Percentiles rank a stretch among this genome's conserved stretches.
Evolutionary conservation across 2,888 invertebrate genomes (phyloP).

Genomic region (Drosophila birchii): DNA sequence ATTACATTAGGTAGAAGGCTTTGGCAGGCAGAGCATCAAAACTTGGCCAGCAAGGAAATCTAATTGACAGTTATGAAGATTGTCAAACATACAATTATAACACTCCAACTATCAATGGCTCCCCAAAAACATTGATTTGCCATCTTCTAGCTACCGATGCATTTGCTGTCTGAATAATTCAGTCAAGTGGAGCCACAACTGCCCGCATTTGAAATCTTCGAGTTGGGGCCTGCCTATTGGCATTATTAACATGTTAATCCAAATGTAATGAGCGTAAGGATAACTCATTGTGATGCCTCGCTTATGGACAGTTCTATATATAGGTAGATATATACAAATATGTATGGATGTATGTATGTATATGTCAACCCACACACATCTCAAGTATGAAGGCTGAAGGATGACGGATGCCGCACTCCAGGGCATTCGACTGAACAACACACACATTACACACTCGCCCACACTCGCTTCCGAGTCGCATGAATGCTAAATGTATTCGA

Average conservation of each 20-base stretch:
- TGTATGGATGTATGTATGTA: neutral
- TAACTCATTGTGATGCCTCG: conserved; percentile 63
- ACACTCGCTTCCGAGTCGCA: conserved; percentile 13
- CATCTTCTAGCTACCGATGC: conserved; percentile 8
- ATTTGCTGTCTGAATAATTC: conserved; percentile 46
- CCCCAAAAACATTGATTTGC: conserved; percentile 56
- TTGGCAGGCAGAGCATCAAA: neutral
- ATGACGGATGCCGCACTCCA: conserved; percentile 19
- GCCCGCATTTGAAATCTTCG: conserved; percentile 29
- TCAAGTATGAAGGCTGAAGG: conserved; percentile 6
- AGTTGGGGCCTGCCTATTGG: conserved; percentile 30
- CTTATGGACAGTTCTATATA: conserved; percentile 33
- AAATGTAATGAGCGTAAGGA: conserved; percentile 75
- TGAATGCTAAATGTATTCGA: conserved; percentile 43
- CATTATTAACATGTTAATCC: conserved; percentile 75
- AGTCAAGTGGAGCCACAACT: conserved; percentile 22
- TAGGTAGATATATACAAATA: neutral
- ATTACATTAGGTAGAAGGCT: conserved; percentile 65
- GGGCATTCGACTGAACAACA: conserved; percentile 15
- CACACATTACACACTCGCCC: neutral
- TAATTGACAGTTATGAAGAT: conserved; percentile 81
- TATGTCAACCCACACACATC: neutral
- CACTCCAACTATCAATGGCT: conserved; percentile 60
- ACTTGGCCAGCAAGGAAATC: conserved; percentile 64
- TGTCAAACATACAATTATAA: conserved; percentile 78